Evolutionary conservation across 2,888 invertebrate species (phyloP).

Genomic region (Hecatera dysodea): DNA sequence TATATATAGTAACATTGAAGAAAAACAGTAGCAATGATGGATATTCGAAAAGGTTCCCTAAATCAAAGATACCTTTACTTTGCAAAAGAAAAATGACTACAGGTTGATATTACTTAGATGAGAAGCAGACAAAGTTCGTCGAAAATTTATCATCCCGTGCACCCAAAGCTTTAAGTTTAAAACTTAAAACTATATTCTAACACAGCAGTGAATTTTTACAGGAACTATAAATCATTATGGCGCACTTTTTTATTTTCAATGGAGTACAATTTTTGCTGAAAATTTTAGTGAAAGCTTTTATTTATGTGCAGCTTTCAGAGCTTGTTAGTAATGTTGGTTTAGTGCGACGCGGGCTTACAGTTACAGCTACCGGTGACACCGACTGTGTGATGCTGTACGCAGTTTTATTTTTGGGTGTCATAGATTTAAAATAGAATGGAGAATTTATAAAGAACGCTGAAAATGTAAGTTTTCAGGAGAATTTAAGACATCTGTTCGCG

Average conservation of each 20-base stretch:
- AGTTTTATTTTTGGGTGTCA: slow-evolving; percentile 13
- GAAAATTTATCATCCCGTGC: slow-evolving; percentile 28
- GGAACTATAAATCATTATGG: slow-evolving; percentile 54
- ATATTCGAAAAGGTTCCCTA: too few species aligned
- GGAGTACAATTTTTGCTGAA: slow-evolving; percentile 48
- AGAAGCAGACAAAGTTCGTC: slow-evolving; percentile 21
- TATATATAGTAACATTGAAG: background rate
- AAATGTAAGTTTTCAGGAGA: too few species aligned
- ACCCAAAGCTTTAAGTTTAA: slow-evolving; percentile 44
- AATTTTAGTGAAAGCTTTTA: slow-evolving; percentile 55
- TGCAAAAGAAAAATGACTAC: background rate
- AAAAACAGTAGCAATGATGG: background rate
- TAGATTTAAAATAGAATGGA: background rate
- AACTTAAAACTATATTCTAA: slow-evolving; percentile 52
- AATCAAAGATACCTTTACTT: background rate
- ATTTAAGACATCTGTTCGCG: too few species aligned
- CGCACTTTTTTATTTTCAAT: slow-evolving; percentile 52
- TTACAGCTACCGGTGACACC: slow-evolving; percentile 26
- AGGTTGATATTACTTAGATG: slow-evolving; percentile 4
- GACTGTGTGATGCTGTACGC: background rate
- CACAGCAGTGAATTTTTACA: slow-evolving; percentile 56
- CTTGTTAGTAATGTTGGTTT: slow-evolving; percentile 50
- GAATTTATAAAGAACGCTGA: background rate
- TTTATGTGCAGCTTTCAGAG: slow-evolving; percentile 56
- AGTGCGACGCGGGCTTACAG: slow-evolving; percentile 29